Evolutionary conservation across 1,140 invertebrate genomes (phyloP).

Genomic region (Caenorhabditis briggsae): DNA sequence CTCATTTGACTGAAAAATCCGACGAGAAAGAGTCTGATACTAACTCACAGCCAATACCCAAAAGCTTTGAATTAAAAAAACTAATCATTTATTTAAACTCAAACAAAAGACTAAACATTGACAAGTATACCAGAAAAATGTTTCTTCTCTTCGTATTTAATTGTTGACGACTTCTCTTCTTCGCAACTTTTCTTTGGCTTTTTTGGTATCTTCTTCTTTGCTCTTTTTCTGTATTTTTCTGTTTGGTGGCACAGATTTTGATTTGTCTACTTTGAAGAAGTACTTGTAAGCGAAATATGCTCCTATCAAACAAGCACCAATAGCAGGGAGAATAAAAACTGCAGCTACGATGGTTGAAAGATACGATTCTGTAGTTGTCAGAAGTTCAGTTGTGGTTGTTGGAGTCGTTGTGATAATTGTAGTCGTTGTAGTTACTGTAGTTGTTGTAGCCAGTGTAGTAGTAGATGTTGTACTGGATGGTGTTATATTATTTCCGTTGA

Average conservation of each 20-base stretch:
- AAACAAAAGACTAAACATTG: not conserved
- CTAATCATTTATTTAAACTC: not conserved
- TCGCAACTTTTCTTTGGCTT: not conserved
- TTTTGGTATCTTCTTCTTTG: not conserved
- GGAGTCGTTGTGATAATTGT: not conserved
- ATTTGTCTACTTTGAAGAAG: not conserved
- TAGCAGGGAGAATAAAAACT: not conserved
- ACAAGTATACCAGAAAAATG: not conserved
- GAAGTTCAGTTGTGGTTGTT: not conserved
- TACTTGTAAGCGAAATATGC: not conserved
- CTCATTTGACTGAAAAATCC: too few species aligned
- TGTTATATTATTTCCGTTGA: too few species aligned
- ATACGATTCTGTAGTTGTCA: not conserved
- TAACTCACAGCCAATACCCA: too few species aligned
- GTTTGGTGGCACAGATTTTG: not conserved
- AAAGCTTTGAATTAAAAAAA: too few species aligned
- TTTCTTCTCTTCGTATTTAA: not conserved
- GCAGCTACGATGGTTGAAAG: not conserved
- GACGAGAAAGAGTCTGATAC: too few species aligned
- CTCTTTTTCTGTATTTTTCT: not conserved
- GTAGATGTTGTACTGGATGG: not conserved
- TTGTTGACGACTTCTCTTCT: not conserved
- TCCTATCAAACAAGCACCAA: not conserved
- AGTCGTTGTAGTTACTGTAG: not conserved
- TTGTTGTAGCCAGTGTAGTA: not conserved